phyloP scores from a whole-genome alignment of 1,140 invertebrate genomes.

The Ceratosolen fusciceps region DNA sequence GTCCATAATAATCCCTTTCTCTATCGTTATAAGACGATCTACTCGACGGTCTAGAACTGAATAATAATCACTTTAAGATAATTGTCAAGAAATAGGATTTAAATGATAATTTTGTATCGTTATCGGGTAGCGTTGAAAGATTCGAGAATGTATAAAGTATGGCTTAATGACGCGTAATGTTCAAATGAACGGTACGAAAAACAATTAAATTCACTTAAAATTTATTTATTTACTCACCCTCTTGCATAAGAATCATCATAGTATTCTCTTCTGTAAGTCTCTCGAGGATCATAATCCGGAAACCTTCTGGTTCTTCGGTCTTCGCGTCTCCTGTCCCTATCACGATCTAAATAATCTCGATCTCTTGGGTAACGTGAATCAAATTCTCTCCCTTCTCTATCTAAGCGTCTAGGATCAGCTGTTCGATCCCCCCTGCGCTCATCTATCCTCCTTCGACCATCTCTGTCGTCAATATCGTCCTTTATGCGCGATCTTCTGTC shows the following conservation, averaged over 20 bases:
- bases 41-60: slow-evolving; percentile 71
- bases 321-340: slow-evolving; percentile 64
- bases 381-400: slow-evolving; percentile 60
- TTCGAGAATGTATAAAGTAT: too few relatives aligned
- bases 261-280: slow-evolving; percentile 63
- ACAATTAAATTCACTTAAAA: slow-evolving; percentile 25
- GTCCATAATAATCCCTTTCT: slow-evolving; percentile 67
- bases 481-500: slow-evolving; percentile 63
- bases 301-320: slow-evolving; percentile 63
- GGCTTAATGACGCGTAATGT: too few relatives aligned
- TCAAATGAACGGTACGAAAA: slow-evolving; percentile 16
- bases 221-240: slow-evolving; percentile 54
- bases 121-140: too few relatives aligned
- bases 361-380: slow-evolving; percentile 62
- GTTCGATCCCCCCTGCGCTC: slow-evolving; percentile 60
- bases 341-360: slow-evolving; percentile 63
- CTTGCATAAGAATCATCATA: slow-evolving; percentile 70
- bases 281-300: slow-evolving; percentile 62
- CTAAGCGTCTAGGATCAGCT: slow-evolving; percentile 59
- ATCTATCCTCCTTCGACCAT: slow-evolving; percentile 61
- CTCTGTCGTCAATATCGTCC: slow-evolving; percentile 69
- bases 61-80: slow-evolving; percentile 27
- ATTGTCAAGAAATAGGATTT: too few relatives aligned
- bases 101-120: too few relatives aligned
- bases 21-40: slow-evolving; percentile 73